These are phyloP conservation scores for Desmodus rotundus DNA, from an alignment of 2,113 vertebrate genomes.

Conservation along the genomic window DNA sequence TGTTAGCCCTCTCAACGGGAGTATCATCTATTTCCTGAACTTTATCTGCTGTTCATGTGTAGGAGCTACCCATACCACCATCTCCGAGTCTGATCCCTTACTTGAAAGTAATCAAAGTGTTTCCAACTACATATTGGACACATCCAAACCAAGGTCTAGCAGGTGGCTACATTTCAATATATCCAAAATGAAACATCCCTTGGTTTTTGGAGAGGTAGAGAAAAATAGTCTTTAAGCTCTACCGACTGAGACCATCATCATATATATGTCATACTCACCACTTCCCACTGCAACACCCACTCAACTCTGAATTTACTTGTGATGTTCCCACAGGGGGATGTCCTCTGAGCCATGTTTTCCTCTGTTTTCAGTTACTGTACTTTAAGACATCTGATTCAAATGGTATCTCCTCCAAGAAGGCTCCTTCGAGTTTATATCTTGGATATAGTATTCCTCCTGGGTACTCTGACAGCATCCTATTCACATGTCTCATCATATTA, in stretches of 20 bases:
- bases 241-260: neutral
- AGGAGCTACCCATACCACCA: rapidly evolving
- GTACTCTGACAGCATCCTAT: neutral
- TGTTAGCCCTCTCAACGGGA: neutral
- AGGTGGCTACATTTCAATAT: neutral
- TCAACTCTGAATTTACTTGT: neutral
- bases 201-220: neutral
- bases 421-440: neutral
- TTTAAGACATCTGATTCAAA: neutral
- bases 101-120: neutral
- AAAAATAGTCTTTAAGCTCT: neutral
- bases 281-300: neutral
- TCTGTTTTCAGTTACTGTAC: neutral
- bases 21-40: neutral
- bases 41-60: neutral
- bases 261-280: neutral
- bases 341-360: neutral
- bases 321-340: neutral
- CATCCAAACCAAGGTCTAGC: neutral
- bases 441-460: neutral
- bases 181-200: neutral
- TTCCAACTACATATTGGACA: neutral
- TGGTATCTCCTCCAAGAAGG: neutral
- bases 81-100: neutral
- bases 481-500: neutral